Evolutionary conservation across 2,888 invertebrate species (phyloP), one percentile per base, ranked within the genome.

Genomic region (Ariolimax columbianus): DNA sequence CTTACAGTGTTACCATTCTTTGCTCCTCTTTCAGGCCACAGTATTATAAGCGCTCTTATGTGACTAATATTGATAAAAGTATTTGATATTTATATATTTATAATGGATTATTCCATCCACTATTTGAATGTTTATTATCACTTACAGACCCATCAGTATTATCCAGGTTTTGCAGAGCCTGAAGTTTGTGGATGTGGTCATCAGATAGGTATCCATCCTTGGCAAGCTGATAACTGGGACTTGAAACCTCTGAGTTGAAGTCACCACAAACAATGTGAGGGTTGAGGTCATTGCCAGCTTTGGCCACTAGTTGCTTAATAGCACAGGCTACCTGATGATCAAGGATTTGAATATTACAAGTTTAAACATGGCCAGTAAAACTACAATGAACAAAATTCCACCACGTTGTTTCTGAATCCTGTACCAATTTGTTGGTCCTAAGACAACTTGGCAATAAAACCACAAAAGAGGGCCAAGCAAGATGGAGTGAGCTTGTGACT

Each of bases 241-340:
- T 90, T 30, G 88, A 86, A 7, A 91, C 91, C 77, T 89, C 86
- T 0, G 92, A 91, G 89, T 94, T 94, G 86, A 94, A 94, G 88
- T 94, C 94, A 7, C 94, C 94, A 88, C 92, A 92, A 80, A 94
- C 90, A n/a, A 94, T 89, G 83, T 93, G 92, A 38, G 93, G 91
- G 59, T 88, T 87, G 23, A 87, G 84, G 40, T 92, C 91, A 81
- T 90, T 90, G 7, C 91, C 92, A 19, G 93, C 92, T 85, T 90
- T 88, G 17, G 82, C 86, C 43, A 93, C 91, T 19, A 93, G 88
- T 86, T 93, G 91, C 83, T 91, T 92, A n/a, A 94, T 90, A 70
- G 93, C 92, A 89, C 91, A 90, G 17, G 92, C 92, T 87, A 92
- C 90, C 94, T 93, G 82, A 23, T 47, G 11, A 66, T 30, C 38